Evolutionary conservation across 2,113 vertebrate species (phyloP).

Genomic region (Anoura caudifer): DNA sequence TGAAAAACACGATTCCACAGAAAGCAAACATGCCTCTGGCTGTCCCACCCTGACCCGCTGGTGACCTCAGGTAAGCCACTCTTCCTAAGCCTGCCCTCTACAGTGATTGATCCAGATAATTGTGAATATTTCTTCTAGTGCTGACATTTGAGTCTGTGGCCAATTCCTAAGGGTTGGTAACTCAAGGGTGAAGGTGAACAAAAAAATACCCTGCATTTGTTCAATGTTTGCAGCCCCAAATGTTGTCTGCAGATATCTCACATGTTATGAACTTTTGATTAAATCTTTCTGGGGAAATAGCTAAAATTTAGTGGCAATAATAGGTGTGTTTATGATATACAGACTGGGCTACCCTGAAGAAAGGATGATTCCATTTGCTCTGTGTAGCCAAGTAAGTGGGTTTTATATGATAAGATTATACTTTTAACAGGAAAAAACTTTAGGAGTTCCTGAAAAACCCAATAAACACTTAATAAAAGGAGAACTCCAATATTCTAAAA

Average conservation of each 20-base stretch:
- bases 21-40: neutral
- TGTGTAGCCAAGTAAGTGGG: neutral
- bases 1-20: neutral
- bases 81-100: too few species aligned
- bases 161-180: neutral
- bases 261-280: neutral
- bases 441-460: neutral
- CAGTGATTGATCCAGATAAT: neutral
- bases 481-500: neutral
- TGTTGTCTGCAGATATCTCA: neutral
- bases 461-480: neutral
- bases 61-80: neutral
- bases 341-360: neutral
- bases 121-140: neutral
- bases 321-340: neutral
- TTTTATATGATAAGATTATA: neutral
- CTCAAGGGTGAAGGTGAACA: neutral
- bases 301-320: neutral
- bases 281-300: neutral
- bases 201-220: neutral
- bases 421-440: neutral
- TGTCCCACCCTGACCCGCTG: neutral
- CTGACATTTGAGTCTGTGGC: neutral
- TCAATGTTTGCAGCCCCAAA: neutral
- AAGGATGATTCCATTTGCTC: neutral